Evolutionary conservation across 2,888 invertebrate species (phyloP).

Genomic region (Dryococelus australis): DNA sequence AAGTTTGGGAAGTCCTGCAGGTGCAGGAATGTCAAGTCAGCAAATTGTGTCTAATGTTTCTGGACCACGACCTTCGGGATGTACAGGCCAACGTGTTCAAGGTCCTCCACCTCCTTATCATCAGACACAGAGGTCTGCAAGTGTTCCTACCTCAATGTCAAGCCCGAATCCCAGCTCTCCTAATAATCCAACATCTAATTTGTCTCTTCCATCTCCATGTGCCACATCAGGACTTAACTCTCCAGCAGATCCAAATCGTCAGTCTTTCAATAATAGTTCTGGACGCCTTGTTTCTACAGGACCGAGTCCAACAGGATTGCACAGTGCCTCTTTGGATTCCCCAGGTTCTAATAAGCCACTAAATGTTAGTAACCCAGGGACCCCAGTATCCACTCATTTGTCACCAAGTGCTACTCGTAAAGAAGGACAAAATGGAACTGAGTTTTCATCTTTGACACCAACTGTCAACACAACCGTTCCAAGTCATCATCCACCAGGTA

Average conservation of each 20-base stretch:
- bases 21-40: slow-evolving; percentile 55
- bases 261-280: slow-evolving; percentile 54
- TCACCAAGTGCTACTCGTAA: slow-evolving; percentile 65
- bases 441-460: slow-evolving; percentile 44
- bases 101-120: slow-evolving; percentile 83
- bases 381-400: slow-evolving; percentile 71
- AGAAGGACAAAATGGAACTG: slow-evolving; percentile 48
- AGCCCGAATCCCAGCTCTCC: slow-evolving; percentile 78
- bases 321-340: slow-evolving; percentile 58
- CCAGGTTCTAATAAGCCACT: slow-evolving; percentile 56
- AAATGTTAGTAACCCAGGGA: slow-evolving; percentile 75
- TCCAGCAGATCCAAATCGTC: slow-evolving; percentile 69
- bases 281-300: slow-evolving; percentile 59
- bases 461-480: slow-evolving; percentile 52
- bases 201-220: slow-evolving; percentile 77
- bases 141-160: slow-evolving; percentile 76
- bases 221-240: slow-evolving; percentile 74
- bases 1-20: slow-evolving; percentile 54
- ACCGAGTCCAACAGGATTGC: slow-evolving; percentile 61
- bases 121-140: slow-evolving; percentile 75
- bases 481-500: slow-evolving; percentile 60
- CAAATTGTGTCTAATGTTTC: slow-evolving; percentile 56
- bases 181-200: slow-evolving; percentile 73
- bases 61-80: slow-evolving; percentile 46
- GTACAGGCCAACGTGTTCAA: slow-evolving; percentile 58